A percentile compares a stretch with the other conserved stretches of the same genome.
Evolutionary conservation across 1,140 invertebrate genomes (phyloP).

Genomic region (Holcopasites calliopsidis): DNA sequence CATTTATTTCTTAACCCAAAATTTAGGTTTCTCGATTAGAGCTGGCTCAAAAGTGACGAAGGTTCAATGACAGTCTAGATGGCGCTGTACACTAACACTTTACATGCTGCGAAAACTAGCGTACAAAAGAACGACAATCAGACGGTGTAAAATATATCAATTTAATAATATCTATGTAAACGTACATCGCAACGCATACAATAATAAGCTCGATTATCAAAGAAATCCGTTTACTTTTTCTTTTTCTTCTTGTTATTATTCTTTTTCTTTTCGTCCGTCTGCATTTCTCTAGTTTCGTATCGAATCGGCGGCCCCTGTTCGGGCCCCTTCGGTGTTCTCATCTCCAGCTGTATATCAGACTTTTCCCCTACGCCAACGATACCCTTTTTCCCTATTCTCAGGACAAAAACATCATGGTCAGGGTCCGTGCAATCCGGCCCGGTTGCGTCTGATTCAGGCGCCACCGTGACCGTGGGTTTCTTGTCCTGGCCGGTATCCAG

Average conservation of each 20-base stretch:
- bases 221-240: constrained; percentile 16
- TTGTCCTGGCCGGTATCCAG: constrained; percentile 40
- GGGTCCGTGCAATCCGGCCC: constrained; percentile 26
- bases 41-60: not conserved
- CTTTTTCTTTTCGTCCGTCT: constrained; percentile 66
- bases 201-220: not conserved
- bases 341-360: constrained; percentile 75
- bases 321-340: constrained; percentile 73
- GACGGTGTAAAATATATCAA: not conserved
- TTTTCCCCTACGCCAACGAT: constrained; percentile 74
- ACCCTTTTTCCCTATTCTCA: constrained; percentile 77
- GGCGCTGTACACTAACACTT: not conserved
- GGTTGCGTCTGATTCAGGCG: constrained; percentile 47
- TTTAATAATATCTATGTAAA: not conserved
- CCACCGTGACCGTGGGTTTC: constrained; percentile 66
- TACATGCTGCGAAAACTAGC: not conserved
- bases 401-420: constrained; percentile 74
- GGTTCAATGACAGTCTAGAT: not conserved
- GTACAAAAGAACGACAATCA: not conserved
- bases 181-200: not conserved
- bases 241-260: constrained; percentile 15
- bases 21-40: constrained; percentile 17
- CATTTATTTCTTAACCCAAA: not conserved
- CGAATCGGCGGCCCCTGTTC: constrained; percentile 71
- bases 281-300: constrained; percentile 73